A percentile compares a stretch with the other conserved stretches of the same genome.
Conservation (phyloP, 2,113 vertebrate species). For the Hystrix cristata region DNA sequence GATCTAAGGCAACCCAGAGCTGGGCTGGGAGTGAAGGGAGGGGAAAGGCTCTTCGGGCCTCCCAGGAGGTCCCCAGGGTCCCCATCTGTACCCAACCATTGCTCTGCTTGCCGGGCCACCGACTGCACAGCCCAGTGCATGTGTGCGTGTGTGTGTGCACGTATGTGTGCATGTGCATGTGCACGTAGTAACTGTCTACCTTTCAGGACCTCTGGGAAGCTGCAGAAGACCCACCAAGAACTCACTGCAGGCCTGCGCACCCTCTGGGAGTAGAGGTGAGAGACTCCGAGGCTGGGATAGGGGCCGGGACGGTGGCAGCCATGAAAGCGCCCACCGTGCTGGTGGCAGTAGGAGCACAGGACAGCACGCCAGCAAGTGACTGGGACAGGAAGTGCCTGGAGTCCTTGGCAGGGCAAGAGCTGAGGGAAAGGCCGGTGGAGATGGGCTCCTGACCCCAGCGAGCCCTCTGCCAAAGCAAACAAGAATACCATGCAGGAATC, state of each 20-base stretch:
- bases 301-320: background rate
- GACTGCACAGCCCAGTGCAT: no score
- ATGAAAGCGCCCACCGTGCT: no score
- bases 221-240: background rate
- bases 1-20: background rate
- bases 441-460: accelerated
- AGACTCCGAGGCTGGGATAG: background rate
- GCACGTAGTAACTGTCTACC: background rate
- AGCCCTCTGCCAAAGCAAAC: background rate
- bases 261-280: background rate
- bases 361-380: background rate
- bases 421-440: background rate
- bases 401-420: background rate
- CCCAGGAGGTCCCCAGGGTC: background rate
- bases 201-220: background rate
- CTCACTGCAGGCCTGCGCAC: background rate
- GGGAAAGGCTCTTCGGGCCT: background rate
- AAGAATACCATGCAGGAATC: background rate
- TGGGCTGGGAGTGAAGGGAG: background rate
- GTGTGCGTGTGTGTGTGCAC: background rate
- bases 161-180: no score
- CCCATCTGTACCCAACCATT: no score
- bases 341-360: background rate
- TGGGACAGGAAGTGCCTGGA: background rate
- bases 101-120: background rate